Evolutionary conservation across 2,888 invertebrate genomes (phyloP).

Genomic region (Pseudococcus viburni): DNA sequence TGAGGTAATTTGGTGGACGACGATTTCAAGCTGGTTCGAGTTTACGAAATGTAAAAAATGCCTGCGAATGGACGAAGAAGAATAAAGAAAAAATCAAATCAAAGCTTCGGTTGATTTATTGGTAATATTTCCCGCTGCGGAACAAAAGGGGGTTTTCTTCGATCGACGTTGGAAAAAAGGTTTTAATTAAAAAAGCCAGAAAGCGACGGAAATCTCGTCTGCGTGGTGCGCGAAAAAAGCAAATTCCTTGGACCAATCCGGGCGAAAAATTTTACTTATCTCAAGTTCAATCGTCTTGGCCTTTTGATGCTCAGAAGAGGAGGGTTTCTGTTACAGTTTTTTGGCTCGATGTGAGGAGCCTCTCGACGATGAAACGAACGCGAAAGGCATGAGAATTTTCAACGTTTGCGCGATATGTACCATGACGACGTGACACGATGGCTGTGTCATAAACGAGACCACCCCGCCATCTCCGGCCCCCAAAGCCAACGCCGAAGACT

Average conservation of each 20-base stretch:
- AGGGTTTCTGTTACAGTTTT: too few relatives aligned
- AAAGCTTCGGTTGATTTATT: constrained; percentile 21
- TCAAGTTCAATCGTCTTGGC: background rate
- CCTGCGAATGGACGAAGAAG: background rate
- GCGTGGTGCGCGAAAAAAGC: background rate
- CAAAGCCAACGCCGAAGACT: background rate
- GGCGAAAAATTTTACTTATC: background rate
- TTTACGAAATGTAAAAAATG: constrained; percentile 45
- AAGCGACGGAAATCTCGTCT: background rate
- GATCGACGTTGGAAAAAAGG: background rate
- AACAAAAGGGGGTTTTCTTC: background rate
- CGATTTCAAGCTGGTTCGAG: constrained; percentile 36
- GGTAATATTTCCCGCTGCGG: background rate
- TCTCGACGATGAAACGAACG: too few relatives aligned
- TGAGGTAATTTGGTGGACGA: constrained; percentile 17
- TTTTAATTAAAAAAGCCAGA: background rate
- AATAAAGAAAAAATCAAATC: constrained; percentile 28
- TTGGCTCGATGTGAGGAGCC: too few relatives aligned
- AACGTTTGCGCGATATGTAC: constrained; percentile 21
- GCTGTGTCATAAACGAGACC: constrained; percentile 9
- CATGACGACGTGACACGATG: constrained; percentile 13
- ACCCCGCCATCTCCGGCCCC: background rate
- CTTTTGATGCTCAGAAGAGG: background rate
- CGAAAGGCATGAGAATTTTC: background rate
- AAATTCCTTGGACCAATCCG: background rate